phyloP scores from a whole-genome alignment of 2,113 vertebrate genomes.

The Okapia johnstoni region DNA sequence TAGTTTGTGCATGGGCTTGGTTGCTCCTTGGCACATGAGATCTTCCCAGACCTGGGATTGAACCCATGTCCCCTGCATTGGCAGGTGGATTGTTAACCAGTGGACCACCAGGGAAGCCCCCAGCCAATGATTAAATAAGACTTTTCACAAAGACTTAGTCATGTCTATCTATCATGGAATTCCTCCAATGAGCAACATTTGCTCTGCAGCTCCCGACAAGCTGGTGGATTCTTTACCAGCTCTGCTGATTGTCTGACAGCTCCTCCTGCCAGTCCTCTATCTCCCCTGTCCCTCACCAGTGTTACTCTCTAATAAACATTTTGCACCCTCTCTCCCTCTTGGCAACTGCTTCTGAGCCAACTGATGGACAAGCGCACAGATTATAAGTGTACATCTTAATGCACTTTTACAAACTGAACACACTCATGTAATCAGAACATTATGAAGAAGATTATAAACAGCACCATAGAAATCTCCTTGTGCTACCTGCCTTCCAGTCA shows the following conservation, averaged over 20 bases:
- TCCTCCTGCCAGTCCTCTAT: neutral
- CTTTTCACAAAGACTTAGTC: neutral
- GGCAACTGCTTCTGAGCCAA: neutral
- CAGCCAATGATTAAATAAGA: neutral
- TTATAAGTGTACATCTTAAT: neutral
- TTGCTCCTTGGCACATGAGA: neutral
- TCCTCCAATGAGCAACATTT: neutral
- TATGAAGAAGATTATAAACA: neutral
- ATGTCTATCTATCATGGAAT: neutral
- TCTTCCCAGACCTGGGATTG: neutral
- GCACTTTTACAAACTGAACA: neutral
- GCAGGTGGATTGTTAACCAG: neutral
- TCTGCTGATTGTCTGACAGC: neutral
- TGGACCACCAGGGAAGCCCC: neutral
- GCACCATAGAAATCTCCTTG: neutral
- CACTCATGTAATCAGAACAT: neutral
- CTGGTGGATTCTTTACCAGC: neutral
- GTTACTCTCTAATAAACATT: neutral
- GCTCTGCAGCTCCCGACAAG: rapidly evolving
- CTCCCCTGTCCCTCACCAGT: neutral
- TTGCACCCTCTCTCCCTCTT: neutral
- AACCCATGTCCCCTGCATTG: neutral
- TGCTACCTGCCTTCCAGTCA: neutral
- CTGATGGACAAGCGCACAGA: neutral
- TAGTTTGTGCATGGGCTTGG: neutral